Evolutionary conservation across 2,888 invertebrate species (phyloP).

Genomic region (Napeogenes sylphis): DNA sequence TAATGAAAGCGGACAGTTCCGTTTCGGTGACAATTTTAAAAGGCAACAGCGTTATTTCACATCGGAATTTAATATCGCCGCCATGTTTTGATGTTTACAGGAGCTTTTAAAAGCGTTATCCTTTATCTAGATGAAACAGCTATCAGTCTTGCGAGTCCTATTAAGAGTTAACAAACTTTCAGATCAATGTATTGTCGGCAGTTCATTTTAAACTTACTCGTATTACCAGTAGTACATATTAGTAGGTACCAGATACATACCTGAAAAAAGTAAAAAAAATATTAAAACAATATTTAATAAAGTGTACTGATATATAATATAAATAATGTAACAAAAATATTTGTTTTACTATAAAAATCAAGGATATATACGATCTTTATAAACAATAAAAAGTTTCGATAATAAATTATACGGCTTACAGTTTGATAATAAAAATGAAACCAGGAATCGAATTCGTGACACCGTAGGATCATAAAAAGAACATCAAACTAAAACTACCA

Average conservation of each 20-base stretch:
- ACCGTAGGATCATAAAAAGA: slow-evolving; percentile 16
- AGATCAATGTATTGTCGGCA: no score
- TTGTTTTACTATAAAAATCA: no score
- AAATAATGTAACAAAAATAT: no score
- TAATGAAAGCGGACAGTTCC: neutral
- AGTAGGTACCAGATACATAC: no score
- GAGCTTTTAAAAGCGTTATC: slow-evolving; percentile 20
- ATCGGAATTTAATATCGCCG: slow-evolving; percentile 44
- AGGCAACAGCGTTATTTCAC: slow-evolving; percentile 39
- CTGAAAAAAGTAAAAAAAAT: no score
- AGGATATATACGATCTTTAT: neutral
- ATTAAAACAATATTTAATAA: no score
- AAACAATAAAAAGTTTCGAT: neutral
- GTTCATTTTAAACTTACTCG: no score
- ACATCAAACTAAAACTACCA: slow-evolving; percentile 23
- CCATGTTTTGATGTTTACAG: slow-evolving; percentile 32
- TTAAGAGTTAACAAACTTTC: no score
- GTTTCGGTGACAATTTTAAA: slow-evolving; percentile 36
- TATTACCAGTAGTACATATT: no score
- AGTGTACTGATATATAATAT: no score
- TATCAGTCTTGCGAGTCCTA: neutral
- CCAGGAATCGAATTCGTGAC: slow-evolving; percentile 19
- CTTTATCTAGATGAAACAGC: slow-evolving; percentile 2
- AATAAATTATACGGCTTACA: neutral
- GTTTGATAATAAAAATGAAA: slow-evolving; percentile 5